Base-by-base conservation (phyloP, 2,888 invertebrate genomes). In the Caenorhabditis japonica region DNA sequence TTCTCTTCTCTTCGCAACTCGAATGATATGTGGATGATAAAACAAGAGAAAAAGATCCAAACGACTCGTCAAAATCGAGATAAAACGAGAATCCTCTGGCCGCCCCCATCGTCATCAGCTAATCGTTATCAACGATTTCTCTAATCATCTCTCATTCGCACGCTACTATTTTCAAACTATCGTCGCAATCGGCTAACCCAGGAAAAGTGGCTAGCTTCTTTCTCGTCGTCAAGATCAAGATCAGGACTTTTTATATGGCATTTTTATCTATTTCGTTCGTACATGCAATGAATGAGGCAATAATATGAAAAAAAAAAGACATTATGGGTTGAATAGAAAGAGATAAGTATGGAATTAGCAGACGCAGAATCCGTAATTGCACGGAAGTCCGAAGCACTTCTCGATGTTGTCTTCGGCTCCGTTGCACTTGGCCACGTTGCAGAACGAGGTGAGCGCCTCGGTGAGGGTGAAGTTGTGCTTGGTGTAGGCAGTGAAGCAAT, bases 341-440 rank as follows among this genome's bases (percentile, higher is more conserved):
- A 36, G 7, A 41, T 33, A 7, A 34, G 51, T 34, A 43, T 21
- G 43, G 25, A 44, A 36, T 49, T 68, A 74, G 55, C 75, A 75
- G 34, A 60, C 64, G 46, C 75, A 75, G 55, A 62, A 62, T 33
- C 75, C 75, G 46, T 56, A 52, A 56, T 75, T 75, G 70, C 75
- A 75, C 12, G 70, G 66, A 15, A 75, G 56, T n/a, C 75, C 75
- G 52, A 43, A 44, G 60, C 75, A 75, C 12, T 59, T 55, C 38
- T 75, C 58, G 56, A 55, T 44, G 27, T 70, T 64, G 43, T 74
- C 55, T 15, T 25, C 46, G 43, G 52, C 58, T 7, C 74, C 69
- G 49, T 51, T 60, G 46, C 75, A 75, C 60, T 64, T 64, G 3
- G n/a, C 47, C 33, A 66, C 56, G 64, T 75, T 75, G 66, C 75